Conservation (phyloP, 2,113 vertebrate species). For the Hemiprocne comata region DNA sequence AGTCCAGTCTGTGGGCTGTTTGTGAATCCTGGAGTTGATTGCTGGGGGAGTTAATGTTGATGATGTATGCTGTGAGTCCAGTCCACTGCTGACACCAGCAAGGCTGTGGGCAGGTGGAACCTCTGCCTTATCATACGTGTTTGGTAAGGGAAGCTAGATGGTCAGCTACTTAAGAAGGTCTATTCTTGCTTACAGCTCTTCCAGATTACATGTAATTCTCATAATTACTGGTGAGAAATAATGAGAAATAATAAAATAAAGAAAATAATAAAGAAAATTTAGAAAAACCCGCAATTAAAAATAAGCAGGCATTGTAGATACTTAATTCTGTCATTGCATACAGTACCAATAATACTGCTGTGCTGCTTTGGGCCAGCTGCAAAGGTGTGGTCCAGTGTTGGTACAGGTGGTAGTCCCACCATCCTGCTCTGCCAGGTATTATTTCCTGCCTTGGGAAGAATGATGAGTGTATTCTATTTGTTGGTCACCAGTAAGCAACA, state of each 20-base stretch:
- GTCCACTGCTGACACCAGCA: background rate
- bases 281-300: background rate
- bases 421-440: background rate
- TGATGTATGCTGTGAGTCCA: background rate
- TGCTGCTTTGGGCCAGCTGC: background rate
- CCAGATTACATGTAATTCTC: background rate
- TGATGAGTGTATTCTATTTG: background rate
- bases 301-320: background rate
- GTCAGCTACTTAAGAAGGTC: background rate
- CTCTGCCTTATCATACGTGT: fast-evolving
- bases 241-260: background rate
- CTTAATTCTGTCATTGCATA: background rate
- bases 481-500: background rate
- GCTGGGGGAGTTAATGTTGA: background rate
- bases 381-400: background rate
- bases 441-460: background rate
- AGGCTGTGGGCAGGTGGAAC: background rate
- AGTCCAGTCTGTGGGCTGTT: background rate
- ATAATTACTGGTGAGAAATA: background rate
- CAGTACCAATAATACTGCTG: background rate
- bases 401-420: background rate
- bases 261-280: background rate
- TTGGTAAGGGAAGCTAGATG: background rate
- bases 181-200: background rate
- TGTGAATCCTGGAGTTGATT: background rate